Percentiles rank a stretch among this genome's conserved stretches.
Evolutionary conservation across 2,888 invertebrate species (phyloP).

Genomic region (Petrolisthes manimaculis): DNA sequence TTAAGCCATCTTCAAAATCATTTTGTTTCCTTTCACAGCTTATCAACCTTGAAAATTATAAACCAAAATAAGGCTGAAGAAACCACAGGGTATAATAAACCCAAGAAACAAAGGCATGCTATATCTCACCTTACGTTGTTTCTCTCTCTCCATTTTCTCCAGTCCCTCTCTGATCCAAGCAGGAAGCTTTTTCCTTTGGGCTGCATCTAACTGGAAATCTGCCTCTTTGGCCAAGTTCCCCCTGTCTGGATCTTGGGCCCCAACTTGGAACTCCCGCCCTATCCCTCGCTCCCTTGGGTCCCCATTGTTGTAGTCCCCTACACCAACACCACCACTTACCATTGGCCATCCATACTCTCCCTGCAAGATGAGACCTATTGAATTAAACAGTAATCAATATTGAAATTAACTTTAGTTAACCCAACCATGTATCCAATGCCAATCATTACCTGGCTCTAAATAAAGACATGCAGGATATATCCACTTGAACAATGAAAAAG

Average conservation of each 20-base stretch:
- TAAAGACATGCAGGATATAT: too few relatives aligned
- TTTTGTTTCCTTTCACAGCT: too few relatives aligned
- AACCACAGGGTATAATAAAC: too few relatives aligned
- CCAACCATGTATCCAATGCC: too few relatives aligned
- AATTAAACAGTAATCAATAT: too few relatives aligned
- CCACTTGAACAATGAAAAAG: too few relatives aligned
- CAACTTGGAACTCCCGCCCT: background rate
- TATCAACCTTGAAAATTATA: too few relatives aligned
- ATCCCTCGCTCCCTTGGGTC: conserved; percentile 16
- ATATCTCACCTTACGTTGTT: conserved; percentile 80
- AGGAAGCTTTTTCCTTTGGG: conserved; percentile 90
- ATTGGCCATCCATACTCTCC: conserved; percentile 56
- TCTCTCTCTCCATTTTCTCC: conserved; percentile 97
- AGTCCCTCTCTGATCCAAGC: conserved; percentile 97
- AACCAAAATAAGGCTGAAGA: too few relatives aligned
- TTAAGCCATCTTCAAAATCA: too few relatives aligned
- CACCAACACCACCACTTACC: conserved; percentile 29
- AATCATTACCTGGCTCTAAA: too few relatives aligned
- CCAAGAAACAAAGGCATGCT: too few relatives aligned
- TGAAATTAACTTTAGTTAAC: too few relatives aligned
- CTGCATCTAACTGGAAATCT: conserved; percentile 77
- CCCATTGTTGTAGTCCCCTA: conserved; percentile 21
- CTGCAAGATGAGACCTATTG: conserved; percentile 13
- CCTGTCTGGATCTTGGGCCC: conserved; percentile 28
- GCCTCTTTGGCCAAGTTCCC: conserved; percentile 29